Evolutionary conservation across 2,797 vertebrate genomes (phyloP), one percentile per base, ranked within the genome.

Genomic region (Xerus rutilus): DNA sequence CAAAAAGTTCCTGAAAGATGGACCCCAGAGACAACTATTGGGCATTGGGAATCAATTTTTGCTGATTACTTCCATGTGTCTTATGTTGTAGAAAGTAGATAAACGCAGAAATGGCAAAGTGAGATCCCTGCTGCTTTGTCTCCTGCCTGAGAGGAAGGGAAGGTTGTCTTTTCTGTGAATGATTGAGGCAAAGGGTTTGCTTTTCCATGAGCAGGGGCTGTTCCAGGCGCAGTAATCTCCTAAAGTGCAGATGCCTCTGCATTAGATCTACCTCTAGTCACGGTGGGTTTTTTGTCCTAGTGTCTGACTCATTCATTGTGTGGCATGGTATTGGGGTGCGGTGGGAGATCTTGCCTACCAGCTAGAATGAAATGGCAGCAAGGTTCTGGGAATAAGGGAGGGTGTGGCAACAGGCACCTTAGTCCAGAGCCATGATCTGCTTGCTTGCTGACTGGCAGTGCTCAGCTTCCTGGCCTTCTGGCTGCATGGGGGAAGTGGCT

Each of bases 401-500:
- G 30, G 30, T n/a, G 78, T 74, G 77, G 30, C 35, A 64, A 15
- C 39, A 59, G 76, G n/a, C 81, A 47, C 67, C 32, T 62, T 69
- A 8, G 70, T 92, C 39, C 47, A n/a, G 62, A 88, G 77, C n/a
- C 47, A 2, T 25, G 3, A 11, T 59, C 69, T 73, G 18, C 39
- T 90, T 74, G 39, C 49, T 92, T 83, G 86, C 59, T 73, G 45
- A 47, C 77, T 81, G 57, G 57, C 65, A 90, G 20, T 79, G 78
- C 25, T 72, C 59, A n/a, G 64, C 15, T 57, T 70, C 52, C 25
- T 84, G 47, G 78, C 17, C 81, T 32, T 20, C 9, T 89, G 57
- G 4, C 13, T 52, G 11, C 79, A 69, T n/a, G 54, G 14, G 43
- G 39, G 86, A 85, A 39, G 7, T 39, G 52, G n/a, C 79, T 82